Percentiles rank a stretch among this genome's conserved stretches.
Conservation (phyloP, 2,797 vertebrate species). For the Sebastes baramenuke region DNA sequence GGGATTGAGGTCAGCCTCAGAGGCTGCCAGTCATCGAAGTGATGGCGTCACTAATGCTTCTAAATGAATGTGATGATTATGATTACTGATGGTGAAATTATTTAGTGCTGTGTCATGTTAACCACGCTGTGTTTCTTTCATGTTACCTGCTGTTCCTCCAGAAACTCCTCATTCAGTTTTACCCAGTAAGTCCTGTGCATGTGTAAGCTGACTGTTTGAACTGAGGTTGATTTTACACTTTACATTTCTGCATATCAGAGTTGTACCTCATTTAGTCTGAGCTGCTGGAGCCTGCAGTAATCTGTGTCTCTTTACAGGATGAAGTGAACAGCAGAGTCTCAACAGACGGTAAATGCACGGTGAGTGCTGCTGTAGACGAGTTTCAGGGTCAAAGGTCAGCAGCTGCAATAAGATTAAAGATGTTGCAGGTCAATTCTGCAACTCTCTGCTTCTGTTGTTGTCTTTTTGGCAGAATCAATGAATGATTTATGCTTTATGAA, state of each 20-base stretch:
- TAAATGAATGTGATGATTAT: neutral
- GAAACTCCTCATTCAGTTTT: constrained; percentile 82
- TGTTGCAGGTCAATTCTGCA: neutral
- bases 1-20: neutral
- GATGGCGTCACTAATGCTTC: neutral
- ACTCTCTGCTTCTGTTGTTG: neutral
- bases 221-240: neutral
- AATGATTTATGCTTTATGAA: too few species aligned
- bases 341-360: constrained; percentile 72
- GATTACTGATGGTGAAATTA: neutral
- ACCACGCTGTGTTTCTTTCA: constrained; percentile 22
- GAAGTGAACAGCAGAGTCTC: constrained; percentile 72
- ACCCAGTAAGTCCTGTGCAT: constrained; percentile 73
- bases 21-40: neutral
- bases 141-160: constrained; percentile 44
- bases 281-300: neutral
- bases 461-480: neutral
- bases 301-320: constrained; percentile 70
- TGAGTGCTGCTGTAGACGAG: constrained; percentile 57
- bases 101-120: neutral
- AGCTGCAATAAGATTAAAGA: neutral
- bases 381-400: constrained; percentile 27
- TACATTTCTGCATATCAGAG: neutral
- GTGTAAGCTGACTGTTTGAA: neutral
- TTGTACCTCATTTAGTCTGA: neutral